Base-by-base conservation (phyloP, 2,888 invertebrate species). In the Plemyria rubiginata region DNA sequence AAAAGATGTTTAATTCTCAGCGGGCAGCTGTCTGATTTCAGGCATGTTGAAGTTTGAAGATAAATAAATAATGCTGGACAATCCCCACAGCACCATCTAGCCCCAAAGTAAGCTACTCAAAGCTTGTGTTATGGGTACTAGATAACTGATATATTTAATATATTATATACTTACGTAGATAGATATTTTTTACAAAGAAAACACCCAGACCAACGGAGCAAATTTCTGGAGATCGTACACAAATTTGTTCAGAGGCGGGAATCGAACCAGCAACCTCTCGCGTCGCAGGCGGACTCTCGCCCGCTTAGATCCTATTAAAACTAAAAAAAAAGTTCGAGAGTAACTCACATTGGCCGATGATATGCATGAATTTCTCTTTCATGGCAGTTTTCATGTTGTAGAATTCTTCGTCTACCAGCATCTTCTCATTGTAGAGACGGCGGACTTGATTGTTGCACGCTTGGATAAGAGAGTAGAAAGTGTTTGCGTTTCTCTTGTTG, bases 401-500 rank as follows among this genome's bases (percentile, higher is more conserved):
- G 57, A 97, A 92, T 79, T 98, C 98, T 55, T 98, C 98, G 80
- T 98, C 98, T 68, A 96, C 95, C 51, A 95, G 94, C 68, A 95
- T 94, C 83, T 98, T 98, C 82, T 98, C 98, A 41, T 94, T 95
- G 66, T 97, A 94, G 29, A 99, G 91, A n/a, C 98, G 94, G 0
- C 98, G 94, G 0, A 98, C 96, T 80, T 98, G 98, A 6, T 98
- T 97, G 90, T 98, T 98, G 16, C 96, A 96, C 12, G 97, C 96
- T 90, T 98, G 98, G 60, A 99, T 96, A 95, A 99, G 96, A 0
- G 98, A 96, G 87, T 98, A 99, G 90, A 99, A 99, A 0, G 94
- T 94, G 79, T 97, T 97, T 0, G 97, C 95, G 82, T 98, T 98
- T 59, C 96, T 95, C 84, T 98, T 98, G 74, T 94, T 97, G 81